Base-by-base conservation (phyloP, 30 jellyfish, hydroid and myxozoan species). In the Aurelia coerulea region DNA sequence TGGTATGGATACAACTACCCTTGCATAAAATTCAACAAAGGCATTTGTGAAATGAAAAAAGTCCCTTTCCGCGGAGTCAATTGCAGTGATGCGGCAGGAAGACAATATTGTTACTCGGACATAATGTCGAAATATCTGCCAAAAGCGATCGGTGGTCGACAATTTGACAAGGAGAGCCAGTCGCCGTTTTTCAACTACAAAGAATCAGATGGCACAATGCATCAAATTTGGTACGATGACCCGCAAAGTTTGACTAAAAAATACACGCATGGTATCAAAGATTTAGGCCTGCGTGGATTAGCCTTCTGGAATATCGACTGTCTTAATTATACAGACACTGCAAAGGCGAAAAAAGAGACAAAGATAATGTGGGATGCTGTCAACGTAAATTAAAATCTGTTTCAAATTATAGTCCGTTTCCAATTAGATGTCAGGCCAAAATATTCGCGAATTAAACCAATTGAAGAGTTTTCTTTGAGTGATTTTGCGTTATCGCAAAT, bases 1-100 rank as follows among this genome's bases (percentile, higher is more conserved):
- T 90, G 97, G 97, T 90, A 90, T 66, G 97, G 97, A 16, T 90
- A 90, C 89, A 78, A 90, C 74, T 90, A 90, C 91, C 89, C 91
- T 6, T 90, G 97, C 63, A 76, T 75, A 15, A 77, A 65, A 19
- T 75, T 52, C 50, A 65, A 63, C 18, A 74, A 79, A 17, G 62
- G 82, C 66, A 78, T 34, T 5, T 90, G 97, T 59, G 52, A 74
- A 50, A 82, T 90, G 37, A 74, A 83, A 35, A 74, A 90, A 10
- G 91, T 78, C 33, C 92, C 91, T 5, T 81, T 68, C 52, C 46
- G 91, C 10, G 97, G 97, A 17, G 97, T 90, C 31, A 69, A 66
- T 12, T 90, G 97, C 66, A 90, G 97, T 68, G 97, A 90, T 56
- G 97, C 97, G 2, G 97, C 92, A 8, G 97, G 94, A n/a, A 51